Percentiles rank a stretch among this genome's conserved stretches.
These are phyloP conservation scores for Heptranchias perlo DNA, from an alignment of 2,113 vertebrate genomes.

Conservation along the genomic window DNA sequence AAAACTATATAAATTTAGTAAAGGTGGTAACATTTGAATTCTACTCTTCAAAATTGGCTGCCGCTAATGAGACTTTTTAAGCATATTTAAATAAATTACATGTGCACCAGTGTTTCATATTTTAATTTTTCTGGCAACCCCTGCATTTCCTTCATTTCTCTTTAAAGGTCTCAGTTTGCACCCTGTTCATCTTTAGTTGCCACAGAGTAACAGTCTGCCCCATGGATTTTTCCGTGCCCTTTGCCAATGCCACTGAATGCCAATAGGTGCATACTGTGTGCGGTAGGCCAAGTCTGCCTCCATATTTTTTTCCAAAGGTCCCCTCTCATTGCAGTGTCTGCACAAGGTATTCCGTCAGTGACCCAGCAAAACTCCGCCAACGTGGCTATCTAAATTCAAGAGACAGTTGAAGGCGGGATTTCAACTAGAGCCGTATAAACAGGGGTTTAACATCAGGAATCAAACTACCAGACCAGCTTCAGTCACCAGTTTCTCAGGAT, in stretches of 20 bases:
- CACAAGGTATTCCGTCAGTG: background rate
- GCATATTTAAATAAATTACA: background rate
- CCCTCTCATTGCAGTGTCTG: background rate
- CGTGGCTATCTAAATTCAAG: background rate
- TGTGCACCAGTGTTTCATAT: too few species aligned
- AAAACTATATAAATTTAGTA: background rate
- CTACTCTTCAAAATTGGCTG: background rate
- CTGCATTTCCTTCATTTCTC: background rate
- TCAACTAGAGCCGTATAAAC: background rate
- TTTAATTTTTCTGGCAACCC: background rate
- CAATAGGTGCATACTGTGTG: background rate
- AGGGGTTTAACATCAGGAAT: background rate
- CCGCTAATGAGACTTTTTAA: background rate
- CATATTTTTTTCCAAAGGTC: background rate
- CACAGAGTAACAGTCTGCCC: background rate
- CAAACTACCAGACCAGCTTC: too few species aligned
- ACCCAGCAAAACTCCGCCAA: background rate
- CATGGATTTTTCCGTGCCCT: background rate
- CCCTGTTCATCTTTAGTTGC: background rate
- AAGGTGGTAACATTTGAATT: background rate
- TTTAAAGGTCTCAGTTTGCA: background rate
- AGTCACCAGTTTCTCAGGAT: background rate
- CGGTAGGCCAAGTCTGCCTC: background rate
- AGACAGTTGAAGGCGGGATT: background rate
- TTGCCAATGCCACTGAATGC: background rate